Conservation (phyloP, 2,888 invertebrate genomes). For the Aelia acuminata region DNA sequence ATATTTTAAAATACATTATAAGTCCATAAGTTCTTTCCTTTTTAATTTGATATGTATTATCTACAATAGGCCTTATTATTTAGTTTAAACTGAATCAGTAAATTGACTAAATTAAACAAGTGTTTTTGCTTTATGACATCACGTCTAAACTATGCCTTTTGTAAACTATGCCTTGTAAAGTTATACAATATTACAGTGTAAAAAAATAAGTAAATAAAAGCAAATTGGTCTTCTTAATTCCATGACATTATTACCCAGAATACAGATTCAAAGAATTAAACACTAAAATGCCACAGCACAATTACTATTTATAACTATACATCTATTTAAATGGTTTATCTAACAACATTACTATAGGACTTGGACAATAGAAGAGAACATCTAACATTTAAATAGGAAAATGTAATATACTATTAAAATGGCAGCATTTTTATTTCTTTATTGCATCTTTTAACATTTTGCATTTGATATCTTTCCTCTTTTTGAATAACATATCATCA, state of each 20-base stretch:
- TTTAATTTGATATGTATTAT: constrained; percentile 56
- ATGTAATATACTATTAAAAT: constrained; percentile 22
- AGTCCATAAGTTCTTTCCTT: constrained; percentile 23
- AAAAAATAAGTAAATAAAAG: background rate
- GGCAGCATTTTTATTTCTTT: constrained; percentile 38
- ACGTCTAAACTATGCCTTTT: background rate
- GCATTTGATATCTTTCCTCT: background rate
- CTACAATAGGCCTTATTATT: constrained; percentile 55
- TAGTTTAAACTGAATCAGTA: constrained; percentile 8
- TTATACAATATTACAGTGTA: background rate
- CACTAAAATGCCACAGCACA: constrained; percentile 16
- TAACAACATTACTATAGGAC: constrained; percentile 41
- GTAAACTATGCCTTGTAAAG: too few species aligned
- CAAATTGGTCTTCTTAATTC: background rate
- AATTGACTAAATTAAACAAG: background rate
- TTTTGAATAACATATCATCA: constrained; percentile 24
- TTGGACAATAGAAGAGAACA: constrained; percentile 24
- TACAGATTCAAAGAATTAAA: background rate
- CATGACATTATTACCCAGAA: background rate
- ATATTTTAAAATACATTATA: constrained; percentile 44
- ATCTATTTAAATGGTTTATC: constrained; percentile 21
- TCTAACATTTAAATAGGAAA: constrained; percentile 34
- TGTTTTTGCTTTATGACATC: background rate
- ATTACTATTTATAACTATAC: constrained; percentile 38
- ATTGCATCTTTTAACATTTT: constrained; percentile 23